A percentile compares a stretch with the other conserved stretches of the same genome.
Conservation (phyloP, 2,888 invertebrate species). For the Thymelicus sylvestris region DNA sequence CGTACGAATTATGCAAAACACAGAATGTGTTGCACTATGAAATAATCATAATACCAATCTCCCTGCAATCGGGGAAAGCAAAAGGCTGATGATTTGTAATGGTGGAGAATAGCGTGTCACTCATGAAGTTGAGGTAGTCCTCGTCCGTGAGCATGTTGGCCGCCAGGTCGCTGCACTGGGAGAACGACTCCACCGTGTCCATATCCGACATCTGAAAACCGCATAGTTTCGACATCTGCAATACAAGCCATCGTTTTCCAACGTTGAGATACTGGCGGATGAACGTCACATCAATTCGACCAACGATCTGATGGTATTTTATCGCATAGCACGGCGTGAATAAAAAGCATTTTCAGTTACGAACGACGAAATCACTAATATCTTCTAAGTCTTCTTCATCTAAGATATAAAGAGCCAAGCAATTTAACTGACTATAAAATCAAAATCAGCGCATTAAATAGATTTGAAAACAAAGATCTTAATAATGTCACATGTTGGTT, state of each 20-base stretch:
- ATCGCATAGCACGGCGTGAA: conserved; percentile 10
- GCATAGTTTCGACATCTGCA: conserved; percentile 47
- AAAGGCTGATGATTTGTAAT: conserved; percentile 94
- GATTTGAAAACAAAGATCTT: neutral
- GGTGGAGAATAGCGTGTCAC: conserved; percentile 95
- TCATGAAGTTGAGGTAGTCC: conserved; percentile 94
- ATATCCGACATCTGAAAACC: conserved; percentile 87
- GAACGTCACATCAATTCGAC: neutral
- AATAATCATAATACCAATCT: conserved; percentile 89
- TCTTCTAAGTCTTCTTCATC: too few relatives aligned
- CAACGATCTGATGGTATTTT: neutral
- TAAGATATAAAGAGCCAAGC: neutral
- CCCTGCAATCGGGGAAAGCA: conserved; percentile 98
- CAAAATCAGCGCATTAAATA: neutral
- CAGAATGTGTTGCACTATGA: conserved; percentile 28
- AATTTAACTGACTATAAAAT: neutral
- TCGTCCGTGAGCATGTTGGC: conserved; percentile 92
- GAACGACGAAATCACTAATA: neutral
- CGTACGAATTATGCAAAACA: conserved; percentile 23
- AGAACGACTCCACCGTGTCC: conserved; percentile 90
- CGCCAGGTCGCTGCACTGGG: conserved; percentile 87
- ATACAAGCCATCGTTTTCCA: conserved; percentile 37
- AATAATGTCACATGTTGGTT: neutral
- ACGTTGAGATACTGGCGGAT: conserved; percentile 13
- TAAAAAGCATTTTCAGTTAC: neutral